Conservation (phyloP, 2,113 vertebrate species). For the Lasiurus borealis region DNA sequence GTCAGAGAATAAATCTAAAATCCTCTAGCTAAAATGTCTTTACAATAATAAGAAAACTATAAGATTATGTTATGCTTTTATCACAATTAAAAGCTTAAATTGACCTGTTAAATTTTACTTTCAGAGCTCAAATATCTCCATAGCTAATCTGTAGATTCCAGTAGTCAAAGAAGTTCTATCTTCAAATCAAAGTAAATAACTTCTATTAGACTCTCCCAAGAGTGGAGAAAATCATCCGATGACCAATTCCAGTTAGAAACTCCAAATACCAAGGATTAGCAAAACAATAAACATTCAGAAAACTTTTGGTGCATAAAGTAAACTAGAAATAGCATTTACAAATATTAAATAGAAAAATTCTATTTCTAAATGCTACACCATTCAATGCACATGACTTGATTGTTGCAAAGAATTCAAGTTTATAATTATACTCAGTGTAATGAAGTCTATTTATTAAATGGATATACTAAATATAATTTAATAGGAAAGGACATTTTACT, state of each 20-base stretch:
- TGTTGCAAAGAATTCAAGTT: slow-evolving; percentile 53
- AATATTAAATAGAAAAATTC: slow-evolving; percentile 65
- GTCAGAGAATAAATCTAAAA: slow-evolving; percentile 29
- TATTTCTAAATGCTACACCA: slow-evolving; percentile 65
- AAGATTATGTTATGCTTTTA: slow-evolving; percentile 22
- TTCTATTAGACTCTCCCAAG: background rate
- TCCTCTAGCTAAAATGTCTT: background rate
- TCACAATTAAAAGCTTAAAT: slow-evolving; percentile 55
- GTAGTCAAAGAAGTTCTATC: background rate
- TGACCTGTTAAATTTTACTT: slow-evolving; percentile 24
- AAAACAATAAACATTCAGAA: slow-evolving; percentile 52
- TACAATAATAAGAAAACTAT: slow-evolving; percentile 3
- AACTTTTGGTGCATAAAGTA: slow-evolving; percentile 40
- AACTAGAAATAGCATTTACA: slow-evolving; percentile 30
- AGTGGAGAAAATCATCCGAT: slow-evolving; percentile 61
- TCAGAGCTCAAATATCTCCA: slow-evolving; percentile 49
- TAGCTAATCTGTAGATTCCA: slow-evolving; percentile 14
- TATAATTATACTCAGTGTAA: slow-evolving; percentile 52
- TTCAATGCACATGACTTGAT: slow-evolving; percentile 25
- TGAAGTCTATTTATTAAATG: slow-evolving; percentile 53
- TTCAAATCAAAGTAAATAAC: slow-evolving; percentile 40
- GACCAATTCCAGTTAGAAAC: slow-evolving; percentile 46
- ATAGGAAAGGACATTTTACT: slow-evolving; percentile 23
- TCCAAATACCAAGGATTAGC: slow-evolving; percentile 39
- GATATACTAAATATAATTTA: slow-evolving; percentile 47